phyloP scores from a whole-genome alignment of 1,140 invertebrate genomes.

The Bombus vancouverensis region DNA sequence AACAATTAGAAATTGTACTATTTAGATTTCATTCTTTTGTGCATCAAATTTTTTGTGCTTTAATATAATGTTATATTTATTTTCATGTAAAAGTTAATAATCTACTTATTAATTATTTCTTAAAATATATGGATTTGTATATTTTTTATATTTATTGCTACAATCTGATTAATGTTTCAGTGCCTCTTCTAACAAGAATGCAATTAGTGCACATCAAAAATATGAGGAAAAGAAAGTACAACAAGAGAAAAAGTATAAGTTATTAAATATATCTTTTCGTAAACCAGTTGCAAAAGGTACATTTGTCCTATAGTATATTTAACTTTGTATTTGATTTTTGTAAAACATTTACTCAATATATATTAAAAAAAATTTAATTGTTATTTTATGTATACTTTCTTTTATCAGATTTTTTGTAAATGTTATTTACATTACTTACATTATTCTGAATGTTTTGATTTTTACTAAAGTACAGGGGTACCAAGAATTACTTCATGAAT shows the following conservation, averaged over 20 bases:
- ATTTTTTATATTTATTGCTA: not conserved
- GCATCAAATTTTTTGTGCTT: not conserved
- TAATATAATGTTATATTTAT: not conserved
- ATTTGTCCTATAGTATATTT: not conserved
- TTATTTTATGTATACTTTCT: not conserved
- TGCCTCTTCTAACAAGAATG: constrained; percentile 55
- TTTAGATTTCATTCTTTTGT: not conserved
- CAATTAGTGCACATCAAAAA: constrained; percentile 21
- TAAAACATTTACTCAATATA: not conserved
- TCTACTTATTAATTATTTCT: not conserved
- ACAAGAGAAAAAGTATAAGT: constrained; percentile 92
- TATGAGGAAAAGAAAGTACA: constrained; percentile 92
- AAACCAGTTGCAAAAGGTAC: constrained; percentile 87
- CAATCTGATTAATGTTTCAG: constrained; percentile 51
- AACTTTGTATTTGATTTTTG: not conserved
- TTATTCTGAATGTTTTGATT: constrained; percentile 28
- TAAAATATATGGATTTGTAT: not conserved
- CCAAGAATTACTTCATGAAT: constrained; percentile 80
- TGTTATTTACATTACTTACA: constrained; percentile 2
- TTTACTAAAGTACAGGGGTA: constrained; percentile 79
- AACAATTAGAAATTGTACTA: not conserved
- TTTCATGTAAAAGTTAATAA: not conserved
- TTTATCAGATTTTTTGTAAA: constrained; percentile 3
- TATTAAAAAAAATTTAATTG: not conserved
- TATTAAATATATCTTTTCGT: constrained; percentile 90